Evolutionary conservation across 1,140 invertebrate species (phyloP), one percentile per base, ranked within the genome.

Genomic region (Hydropsyche tenuis): DNA sequence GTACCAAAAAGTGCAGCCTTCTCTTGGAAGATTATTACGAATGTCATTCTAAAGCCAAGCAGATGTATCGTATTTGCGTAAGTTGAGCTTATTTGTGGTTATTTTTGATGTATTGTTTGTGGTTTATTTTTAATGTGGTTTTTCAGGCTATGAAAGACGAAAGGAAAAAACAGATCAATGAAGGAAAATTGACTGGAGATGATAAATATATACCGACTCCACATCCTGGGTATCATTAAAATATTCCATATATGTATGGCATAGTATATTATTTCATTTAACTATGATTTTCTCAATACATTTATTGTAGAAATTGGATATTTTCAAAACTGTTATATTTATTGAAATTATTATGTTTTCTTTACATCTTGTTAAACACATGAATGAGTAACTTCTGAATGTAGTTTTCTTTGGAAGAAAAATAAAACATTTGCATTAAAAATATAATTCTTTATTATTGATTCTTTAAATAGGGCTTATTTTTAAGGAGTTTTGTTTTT

Each of bases 1-100:
- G 86, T 0, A 75, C 83, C 56, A 75, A 79, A 11, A 87, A 90
- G 76, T 93, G 92, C 78, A 65, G 81, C 5, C 78, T 85, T 65
- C 81, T 90, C 2, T 85, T 91, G 18, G 83, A 84, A 0, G 91
- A 93, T 80, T 89, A 90, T 69, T 80, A 84, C 73, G 92, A 93
- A 82, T 94, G 92, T 77, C 78, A 87, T 5, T 82, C 81, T 1
- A 81, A 82, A 72, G 80, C 75, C 0, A 92, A 91, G 78, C 89
- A 91, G 79, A 81, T 84, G 14, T 78, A 83, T 66, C 85, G 90
- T 76, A 86, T 85, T 79, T 75, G 83, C 73, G 86, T 88, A 75
- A 75, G 82, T 46, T 11, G 64, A 65, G 80, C 83, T 22, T 37
- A 37, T 4, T 37, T 4, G 9, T 37, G 30, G 30, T 37, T 4